Conservation (phyloP, 1,140 invertebrate species). For the Drosophila carrolli region DNA sequence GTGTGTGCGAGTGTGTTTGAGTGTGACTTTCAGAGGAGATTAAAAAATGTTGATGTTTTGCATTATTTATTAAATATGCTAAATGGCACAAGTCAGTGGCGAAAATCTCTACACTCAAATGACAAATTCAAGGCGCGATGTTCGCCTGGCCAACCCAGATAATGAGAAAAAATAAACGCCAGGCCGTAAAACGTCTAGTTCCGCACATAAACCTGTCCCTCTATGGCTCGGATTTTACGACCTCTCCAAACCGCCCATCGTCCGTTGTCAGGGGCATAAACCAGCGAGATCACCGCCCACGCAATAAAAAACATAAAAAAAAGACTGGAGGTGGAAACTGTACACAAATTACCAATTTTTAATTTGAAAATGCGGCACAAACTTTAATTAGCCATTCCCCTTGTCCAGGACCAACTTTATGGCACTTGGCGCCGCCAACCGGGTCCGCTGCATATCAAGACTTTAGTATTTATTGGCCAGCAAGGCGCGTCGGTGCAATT, state of each 20-base stretch:
- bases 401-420: constrained; percentile 58
- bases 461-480: constrained; percentile 72
- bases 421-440: constrained; percentile 58
- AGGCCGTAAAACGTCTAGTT: constrained; percentile 72
- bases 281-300: constrained; percentile 35
- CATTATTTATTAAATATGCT: constrained; percentile 33
- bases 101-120: constrained; percentile 2
- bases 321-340: constrained; percentile 32
- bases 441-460: constrained; percentile 48
- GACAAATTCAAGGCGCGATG: constrained; percentile 32
- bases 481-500: constrained; percentile 74
- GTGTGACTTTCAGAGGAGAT: constrained; percentile 11
- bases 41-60: constrained; percentile 15
- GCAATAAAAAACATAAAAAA: constrained; percentile 50
- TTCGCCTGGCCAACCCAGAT: constrained; percentile 48
- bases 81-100: constrained; percentile 4
- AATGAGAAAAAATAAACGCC: constrained; percentile 75
- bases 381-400: constrained; percentile 68
- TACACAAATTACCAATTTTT: constrained; percentile 72
- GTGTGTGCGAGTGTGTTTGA: neutral
- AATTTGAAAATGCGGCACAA: constrained; percentile 56
- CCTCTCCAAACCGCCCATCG: constrained; percentile 47
- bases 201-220: constrained; percentile 68
- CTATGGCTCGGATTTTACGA: constrained; percentile 63
- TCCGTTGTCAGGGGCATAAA: constrained; percentile 70